Conservation (phyloP, 1,140 invertebrate genomes). For the Chrysomallon squamiferum region DNA sequence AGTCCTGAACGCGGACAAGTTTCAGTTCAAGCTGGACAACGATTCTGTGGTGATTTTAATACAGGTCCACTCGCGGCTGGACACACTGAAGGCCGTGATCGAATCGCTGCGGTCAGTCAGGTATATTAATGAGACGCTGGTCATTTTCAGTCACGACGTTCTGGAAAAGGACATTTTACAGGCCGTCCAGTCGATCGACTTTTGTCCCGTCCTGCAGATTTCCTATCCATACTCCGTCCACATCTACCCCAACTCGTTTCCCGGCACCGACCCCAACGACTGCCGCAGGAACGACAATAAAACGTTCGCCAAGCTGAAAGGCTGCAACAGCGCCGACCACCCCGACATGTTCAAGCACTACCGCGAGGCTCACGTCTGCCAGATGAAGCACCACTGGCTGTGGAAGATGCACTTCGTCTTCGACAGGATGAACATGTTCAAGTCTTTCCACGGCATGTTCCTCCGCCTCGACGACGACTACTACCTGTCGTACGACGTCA, state of each 20-base stretch:
- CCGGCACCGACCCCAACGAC: not conserved
- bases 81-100: conserved; percentile 90
- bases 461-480: conserved; percentile 7
- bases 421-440: not conserved
- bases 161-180: conserved; percentile 91
- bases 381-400: conserved; percentile 5
- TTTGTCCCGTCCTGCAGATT: conserved; percentile 60
- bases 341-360: not conserved
- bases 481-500: not conserved
- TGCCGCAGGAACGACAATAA: not conserved
- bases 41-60: conserved; percentile 43
- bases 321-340: conserved; percentile 2
- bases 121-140: conserved; percentile 84
- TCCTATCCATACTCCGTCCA: not conserved
- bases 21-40: not conserved
- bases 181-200: conserved; percentile 85
- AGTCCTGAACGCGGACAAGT: not conserved
- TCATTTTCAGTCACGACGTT: conserved; percentile 95
- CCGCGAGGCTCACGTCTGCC: not conserved
- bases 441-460: not conserved
- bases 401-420: conserved; percentile 2
- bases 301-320: not conserved
- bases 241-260: not conserved
- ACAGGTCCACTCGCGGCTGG: conserved; percentile 90
- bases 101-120: conserved; percentile 87